Base-by-base conservation (phyloP, 1,140 invertebrate species). In the Hylyphantes graminicola region DNA sequence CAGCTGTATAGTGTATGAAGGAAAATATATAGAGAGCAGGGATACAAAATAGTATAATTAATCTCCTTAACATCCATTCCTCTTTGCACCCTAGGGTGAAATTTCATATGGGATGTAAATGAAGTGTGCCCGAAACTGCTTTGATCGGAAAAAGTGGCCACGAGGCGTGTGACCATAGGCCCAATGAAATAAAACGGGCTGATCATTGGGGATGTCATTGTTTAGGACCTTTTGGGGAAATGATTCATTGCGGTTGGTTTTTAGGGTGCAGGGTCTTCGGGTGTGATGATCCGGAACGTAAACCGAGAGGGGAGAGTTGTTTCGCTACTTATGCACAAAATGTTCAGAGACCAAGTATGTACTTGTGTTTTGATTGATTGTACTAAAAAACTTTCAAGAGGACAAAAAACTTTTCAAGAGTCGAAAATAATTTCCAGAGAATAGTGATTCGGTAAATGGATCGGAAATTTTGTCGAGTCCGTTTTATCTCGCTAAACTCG, bases 71-170 rank as follows among this genome's bases (percentile, higher is more conserved):
- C 35, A 50, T 11, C 8, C 12, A 11, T 48, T 51, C 72, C 72
- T 7, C 48, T 17, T 19, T 57, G 59, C 72, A 74, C 74, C 61
- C 76, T 54, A 64, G 76, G 76, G 76, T 65, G 64, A 78, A 78
- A 67, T 78, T 78, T 78, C 76, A 78, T 78, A 78, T 67, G 8
- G 51, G 64, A 78, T 78, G 76, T 67, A 78, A 78, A 78, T 78
- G 76, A 78, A 78, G 76, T 67, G 76, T 76, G 21, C 53, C n/a
- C 21, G 64, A 64, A 76, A 76, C 72, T 57, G 21, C 54, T 51
- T 17, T n/a, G 17, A 48, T 57, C 35, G 17, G 55, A 17, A n/a
- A 35, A 12, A 19, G 59, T 63, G 61, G 64, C 59, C 35, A 51
- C 59, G 74, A 13, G 57, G 57, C 59, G 63, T 65, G 61, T 17